Conservation (phyloP, 1,140 invertebrate genomes). For the Orussus abietinus region DNA sequence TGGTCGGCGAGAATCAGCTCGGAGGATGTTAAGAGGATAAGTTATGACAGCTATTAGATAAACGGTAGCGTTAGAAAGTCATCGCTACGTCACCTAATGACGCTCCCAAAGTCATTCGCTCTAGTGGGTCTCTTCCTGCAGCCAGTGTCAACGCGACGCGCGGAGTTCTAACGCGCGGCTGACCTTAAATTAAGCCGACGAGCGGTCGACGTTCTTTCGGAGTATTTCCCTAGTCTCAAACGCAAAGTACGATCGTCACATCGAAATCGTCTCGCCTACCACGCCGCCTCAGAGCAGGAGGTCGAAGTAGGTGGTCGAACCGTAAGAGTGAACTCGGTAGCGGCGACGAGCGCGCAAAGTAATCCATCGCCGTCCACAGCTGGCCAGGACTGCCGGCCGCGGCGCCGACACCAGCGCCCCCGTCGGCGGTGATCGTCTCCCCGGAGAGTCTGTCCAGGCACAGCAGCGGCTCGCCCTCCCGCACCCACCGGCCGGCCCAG, state of each 20-base stretch:
- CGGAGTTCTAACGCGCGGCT: constrained; percentile 23
- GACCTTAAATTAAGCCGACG: constrained; percentile 32
- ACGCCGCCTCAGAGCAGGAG: no score
- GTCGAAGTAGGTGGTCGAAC: no score
- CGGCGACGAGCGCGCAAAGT: no score
- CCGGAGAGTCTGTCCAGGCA: constrained; percentile 66
- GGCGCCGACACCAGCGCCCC: constrained; percentile 66
- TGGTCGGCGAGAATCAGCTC: no score
- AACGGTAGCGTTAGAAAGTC: constrained; percentile 26
- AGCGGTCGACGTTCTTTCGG: no score
- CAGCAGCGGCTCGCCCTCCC: constrained; percentile 53
- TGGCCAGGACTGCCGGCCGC: constrained; percentile 50
- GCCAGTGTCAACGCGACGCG: constrained; percentile 28
- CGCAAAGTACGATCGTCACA: no score
- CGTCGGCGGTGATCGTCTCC: constrained; percentile 68
- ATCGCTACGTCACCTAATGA: constrained; percentile 22
- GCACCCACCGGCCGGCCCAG: constrained; percentile 35
- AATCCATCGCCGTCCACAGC: no score
- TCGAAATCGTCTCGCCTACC: no score
- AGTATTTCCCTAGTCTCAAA: no score
- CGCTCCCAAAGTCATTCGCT: constrained; percentile 20
- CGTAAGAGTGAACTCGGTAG: no score
- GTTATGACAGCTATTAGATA: constrained; percentile 23
- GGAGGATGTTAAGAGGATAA: constrained; percentile 15
- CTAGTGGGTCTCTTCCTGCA: constrained; percentile 33